phyloP scores from a whole-genome alignment of 1,140 invertebrate species.

The Mercenaria mercenaria region DNA sequence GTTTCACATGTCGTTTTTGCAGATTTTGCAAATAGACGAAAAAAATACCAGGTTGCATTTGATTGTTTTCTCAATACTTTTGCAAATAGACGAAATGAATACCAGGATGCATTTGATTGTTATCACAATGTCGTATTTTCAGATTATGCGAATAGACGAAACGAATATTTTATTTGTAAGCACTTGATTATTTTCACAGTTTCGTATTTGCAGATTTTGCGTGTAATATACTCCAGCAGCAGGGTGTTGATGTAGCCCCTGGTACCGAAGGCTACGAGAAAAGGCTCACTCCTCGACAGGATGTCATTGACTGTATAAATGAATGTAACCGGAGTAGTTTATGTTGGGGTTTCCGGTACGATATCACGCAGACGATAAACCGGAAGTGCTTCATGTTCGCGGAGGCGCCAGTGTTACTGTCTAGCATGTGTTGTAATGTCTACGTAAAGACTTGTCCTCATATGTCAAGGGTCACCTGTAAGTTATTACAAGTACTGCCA shows the following conservation, averaged over 20 bases:
- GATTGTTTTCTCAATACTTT: no score
- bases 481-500: no score
- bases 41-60: no score
- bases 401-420: neutral
- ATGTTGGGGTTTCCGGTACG: constrained; percentile 55
- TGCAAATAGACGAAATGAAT: no score
- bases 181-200: no score
- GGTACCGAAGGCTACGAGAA: neutral
- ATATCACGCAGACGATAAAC: neutral
- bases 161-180: no score
- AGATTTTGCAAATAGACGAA: no score
- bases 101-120: no score
- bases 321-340: constrained; percentile 12
- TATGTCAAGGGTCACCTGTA: neutral
- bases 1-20: no score
- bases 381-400: constrained; percentile 22
- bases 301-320: constrained; percentile 1
- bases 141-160: no score
- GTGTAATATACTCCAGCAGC: constrained; percentile 4
- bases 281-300: neutral
- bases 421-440: neutral
- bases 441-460: constrained; percentile 49
- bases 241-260: neutral
- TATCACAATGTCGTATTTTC: no score
- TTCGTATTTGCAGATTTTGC: constrained; percentile 35